phyloP scores from a whole-genome alignment of 1,140 invertebrate species.

The Pristionchus pacificus region DNA sequence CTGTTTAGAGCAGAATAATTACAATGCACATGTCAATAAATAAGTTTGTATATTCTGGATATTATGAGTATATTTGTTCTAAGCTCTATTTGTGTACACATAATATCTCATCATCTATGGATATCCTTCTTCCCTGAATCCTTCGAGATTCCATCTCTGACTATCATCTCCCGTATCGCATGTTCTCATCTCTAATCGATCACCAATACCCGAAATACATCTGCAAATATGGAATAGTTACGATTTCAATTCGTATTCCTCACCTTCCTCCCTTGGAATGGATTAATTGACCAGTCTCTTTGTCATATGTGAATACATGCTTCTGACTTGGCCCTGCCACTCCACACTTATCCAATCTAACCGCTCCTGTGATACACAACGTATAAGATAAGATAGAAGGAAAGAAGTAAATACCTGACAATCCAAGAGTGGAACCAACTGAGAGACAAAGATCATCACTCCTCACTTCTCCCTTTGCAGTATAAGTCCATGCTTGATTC shows the following conservation, averaged over 20 bases:
- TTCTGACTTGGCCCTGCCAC: background rate
- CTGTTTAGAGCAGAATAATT: too few relatives aligned
- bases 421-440: slow-evolving; percentile 15
- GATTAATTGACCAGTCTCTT: background rate
- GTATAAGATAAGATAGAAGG: too few relatives aligned
- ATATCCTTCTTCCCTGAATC: background rate
- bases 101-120: background rate
- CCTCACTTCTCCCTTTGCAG: slow-evolving; percentile 28
- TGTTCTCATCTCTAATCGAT: background rate
- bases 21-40: too few relatives aligned
- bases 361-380: background rate
- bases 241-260: background rate
- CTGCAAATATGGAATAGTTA: background rate
- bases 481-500: slow-evolving; percentile 31
- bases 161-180: background rate
- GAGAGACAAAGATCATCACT: slow-evolving; percentile 35
- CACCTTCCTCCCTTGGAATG: background rate
- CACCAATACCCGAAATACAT: background rate
- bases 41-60: too few relatives aligned
- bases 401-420: slow-evolving; percentile 11
- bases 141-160: background rate
- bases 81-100: too few relatives aligned
- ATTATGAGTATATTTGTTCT: too few relatives aligned
- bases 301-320: background rate
- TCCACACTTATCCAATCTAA: background rate